Evolutionary conservation across 2,888 invertebrate species (phyloP), one percentile per base, ranked within the genome.

Genomic region (Oxytorus armatus): DNA sequence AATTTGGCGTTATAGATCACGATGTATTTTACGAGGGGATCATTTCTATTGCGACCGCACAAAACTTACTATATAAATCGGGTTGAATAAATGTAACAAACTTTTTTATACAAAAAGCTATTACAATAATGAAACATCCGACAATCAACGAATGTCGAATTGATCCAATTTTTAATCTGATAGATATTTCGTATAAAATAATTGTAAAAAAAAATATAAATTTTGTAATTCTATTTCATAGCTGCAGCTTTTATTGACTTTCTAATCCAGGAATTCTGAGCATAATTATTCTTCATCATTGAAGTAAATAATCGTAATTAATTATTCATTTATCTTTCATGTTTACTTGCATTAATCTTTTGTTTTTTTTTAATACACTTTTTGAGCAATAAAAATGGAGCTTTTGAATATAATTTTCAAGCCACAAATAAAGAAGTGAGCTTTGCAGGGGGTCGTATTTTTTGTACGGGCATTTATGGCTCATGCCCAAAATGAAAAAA

Each of bases 401-500:
- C 8, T 18, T 55, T 18, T 53, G 70, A 33, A 59, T 57, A 29
- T 16, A 33, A n/a, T n/a, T 49, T 55, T 7, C 36, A 44, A 69
- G 23, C 25, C 16, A 49, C 49, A 55, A 72, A 55, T 36, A 59
- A 65, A 55, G 47, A 25, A 59, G 39, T n/a, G 21, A 49, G 42
- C 21, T 42, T 18, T 18, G 36, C 11, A 8, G 66, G 18, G 25
- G 25, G 3, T 10, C 29, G 29, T 18, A 16, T n/a, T 36, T 53
- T 51, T 42, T 44, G 36, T 29, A 59, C n/a, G 36, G 36, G 25
- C 18, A 18, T 70, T 61, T 47, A 29, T 39, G 55, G 47, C 68
- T 63, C 44, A 25, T 29, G 61, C 53, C 47, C 18, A 47, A 68
- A 73, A 72, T 72, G 59, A 61, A 68, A 74, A 74, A 39, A 69